These are phyloP conservation scores for Falco biarmicus DNA, from an alignment of 2,797 vertebrate genomes.

Conservation along the genomic window DNA sequence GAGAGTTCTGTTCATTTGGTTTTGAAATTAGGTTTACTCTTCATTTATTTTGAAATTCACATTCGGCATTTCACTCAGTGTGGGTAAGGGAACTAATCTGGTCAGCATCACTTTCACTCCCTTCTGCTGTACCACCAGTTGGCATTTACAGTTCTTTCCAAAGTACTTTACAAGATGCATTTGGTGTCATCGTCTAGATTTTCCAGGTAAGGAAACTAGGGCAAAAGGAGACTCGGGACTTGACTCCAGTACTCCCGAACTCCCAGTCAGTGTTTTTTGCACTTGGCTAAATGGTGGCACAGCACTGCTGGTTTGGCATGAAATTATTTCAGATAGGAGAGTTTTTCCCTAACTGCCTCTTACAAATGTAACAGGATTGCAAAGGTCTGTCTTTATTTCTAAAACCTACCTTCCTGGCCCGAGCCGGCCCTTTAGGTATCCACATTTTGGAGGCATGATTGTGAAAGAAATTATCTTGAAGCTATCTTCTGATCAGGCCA, in stretches of 20 bases:
- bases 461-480: not conserved
- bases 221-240: not conserved
- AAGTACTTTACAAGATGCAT: not conserved
- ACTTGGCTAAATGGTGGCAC: not conserved
- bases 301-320: not conserved
- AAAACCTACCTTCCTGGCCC: not conserved
- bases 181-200: not conserved
- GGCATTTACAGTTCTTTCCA: not conserved
- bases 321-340: not conserved
- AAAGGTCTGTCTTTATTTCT: not conserved
- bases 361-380: not conserved
- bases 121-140: not conserved
- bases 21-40: not conserved
- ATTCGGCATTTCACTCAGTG: not conserved
- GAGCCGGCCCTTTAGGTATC: not conserved
- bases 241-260: not conserved
- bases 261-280: not conserved
- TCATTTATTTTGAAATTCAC: not conserved
- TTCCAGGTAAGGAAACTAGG: not conserved
- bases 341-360: not conserved
- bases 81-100: not conserved
- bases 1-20: not conserved
- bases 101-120: not conserved
- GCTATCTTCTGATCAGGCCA: not conserved
- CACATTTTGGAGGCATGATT: not conserved